Percentiles rank a stretch among this genome's conserved stretches.
These are phyloP conservation scores for Serripes groenlandicus DNA, from an alignment of 2,888 invertebrate genomes.

Conservation along the genomic window DNA sequence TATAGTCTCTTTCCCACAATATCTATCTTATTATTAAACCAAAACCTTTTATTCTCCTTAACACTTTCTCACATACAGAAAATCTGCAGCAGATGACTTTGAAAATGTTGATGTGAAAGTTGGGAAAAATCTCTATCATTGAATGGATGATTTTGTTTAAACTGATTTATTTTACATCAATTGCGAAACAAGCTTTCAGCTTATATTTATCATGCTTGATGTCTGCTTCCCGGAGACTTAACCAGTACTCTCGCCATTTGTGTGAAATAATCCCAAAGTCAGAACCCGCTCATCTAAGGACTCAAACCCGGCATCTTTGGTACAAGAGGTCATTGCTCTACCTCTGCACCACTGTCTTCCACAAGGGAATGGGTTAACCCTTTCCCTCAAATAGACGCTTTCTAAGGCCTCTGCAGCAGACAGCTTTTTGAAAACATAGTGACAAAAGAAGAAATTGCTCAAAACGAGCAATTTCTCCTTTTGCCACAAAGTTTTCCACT, in stretches of 20 bases:
- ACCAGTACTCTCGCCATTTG: background rate
- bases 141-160: background rate
- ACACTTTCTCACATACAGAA: too few species aligned
- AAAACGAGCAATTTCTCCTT: too few species aligned
- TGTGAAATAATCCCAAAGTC: background rate
- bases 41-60: too few species aligned
- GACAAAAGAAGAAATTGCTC: too few species aligned
- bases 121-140: too few species aligned
- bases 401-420: background rate
- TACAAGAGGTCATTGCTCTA: background rate
- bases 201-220: background rate
- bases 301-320: background rate
- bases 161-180: background rate
- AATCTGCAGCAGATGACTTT: too few species aligned
- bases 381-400: background rate
- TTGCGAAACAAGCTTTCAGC: background rate
- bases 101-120: too few species aligned
- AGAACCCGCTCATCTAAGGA: background rate
- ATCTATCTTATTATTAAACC: too few species aligned
- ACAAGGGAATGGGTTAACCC: background rate
- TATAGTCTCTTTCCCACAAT: too few species aligned
- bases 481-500: background rate
- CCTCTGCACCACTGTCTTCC: background rate
- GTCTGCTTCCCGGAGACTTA: background rate
- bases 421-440: too few species aligned